Evolutionary conservation across 2,113 vertebrate genomes (phyloP).

Genomic region (Cygnus atratus): DNA sequence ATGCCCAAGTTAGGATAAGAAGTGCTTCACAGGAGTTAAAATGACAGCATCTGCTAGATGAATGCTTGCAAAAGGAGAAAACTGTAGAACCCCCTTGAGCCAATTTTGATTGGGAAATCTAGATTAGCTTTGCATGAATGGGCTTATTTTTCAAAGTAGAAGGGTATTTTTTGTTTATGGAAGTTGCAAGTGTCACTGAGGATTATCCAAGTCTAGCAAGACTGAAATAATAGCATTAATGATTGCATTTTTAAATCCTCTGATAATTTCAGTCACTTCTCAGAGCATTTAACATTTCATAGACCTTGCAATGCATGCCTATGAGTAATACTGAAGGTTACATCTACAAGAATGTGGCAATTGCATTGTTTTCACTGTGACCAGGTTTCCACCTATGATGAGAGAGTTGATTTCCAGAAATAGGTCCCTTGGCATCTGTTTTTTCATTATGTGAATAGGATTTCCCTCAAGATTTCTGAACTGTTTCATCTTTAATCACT

Average conservation of each 20-base stretch:
- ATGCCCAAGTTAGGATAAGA: not conserved
- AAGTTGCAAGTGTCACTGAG: not conserved
- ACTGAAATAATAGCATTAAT: not conserved
- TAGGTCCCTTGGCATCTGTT: not conserved
- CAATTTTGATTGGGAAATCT: constrained; percentile 16
- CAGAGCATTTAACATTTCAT: not conserved
- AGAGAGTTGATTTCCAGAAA: not conserved
- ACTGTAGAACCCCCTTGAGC: not conserved
- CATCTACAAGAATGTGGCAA: not conserved
- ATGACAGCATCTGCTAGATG: not conserved
- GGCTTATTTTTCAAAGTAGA: not conserved
- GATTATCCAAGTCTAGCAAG: not conserved
- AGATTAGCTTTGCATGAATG: constrained; percentile 19
- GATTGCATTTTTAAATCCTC: not conserved
- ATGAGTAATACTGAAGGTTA: not conserved
- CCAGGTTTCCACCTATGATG: not conserved
- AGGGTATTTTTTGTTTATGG: not conserved
- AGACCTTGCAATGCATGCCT: not conserved
- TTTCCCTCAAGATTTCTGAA: not conserved
- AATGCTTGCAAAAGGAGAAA: not conserved
- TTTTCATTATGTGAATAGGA: not conserved
- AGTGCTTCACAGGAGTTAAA: not conserved
- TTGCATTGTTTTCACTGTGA: not conserved
- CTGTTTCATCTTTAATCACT: not conserved
- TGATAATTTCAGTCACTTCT: not conserved